Evolutionary conservation across 30 jellyfish, hydroid and myxozoan genomes (phyloP).

Genomic region (Turritopsis rubra): DNA sequence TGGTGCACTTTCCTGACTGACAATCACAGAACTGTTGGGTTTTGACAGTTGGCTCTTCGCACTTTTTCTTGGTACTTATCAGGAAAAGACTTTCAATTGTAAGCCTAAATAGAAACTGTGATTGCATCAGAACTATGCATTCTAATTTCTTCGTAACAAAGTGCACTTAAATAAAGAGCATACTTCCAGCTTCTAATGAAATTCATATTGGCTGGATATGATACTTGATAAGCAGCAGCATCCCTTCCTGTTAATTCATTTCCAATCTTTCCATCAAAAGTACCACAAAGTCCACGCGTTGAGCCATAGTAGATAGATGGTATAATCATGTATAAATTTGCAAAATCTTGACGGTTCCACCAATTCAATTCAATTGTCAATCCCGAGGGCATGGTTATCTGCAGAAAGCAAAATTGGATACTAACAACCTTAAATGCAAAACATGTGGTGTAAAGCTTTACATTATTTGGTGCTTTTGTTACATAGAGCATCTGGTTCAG

Average conservation of each 20-base stretch:
- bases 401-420: background rate
- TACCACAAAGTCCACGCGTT: conserved; percentile 30
- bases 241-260: conserved; percentile 12
- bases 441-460: no score
- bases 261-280: background rate
- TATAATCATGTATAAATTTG: background rate
- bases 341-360: conserved; percentile 4
- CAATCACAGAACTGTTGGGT: background rate
- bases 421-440: no score
- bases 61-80: background rate
- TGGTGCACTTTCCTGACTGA: background rate
- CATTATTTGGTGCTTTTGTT: no score
- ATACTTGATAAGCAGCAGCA: background rate
- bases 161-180: background rate
- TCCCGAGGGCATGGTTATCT: conserved; percentile 13
- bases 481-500: no score
- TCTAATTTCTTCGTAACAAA: background rate
- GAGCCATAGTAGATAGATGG: conserved; percentile 17
- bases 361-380: background rate
- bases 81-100: background rate
- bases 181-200: conserved; percentile 16
- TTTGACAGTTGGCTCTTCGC: background rate
- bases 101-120: background rate
- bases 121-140: no score
- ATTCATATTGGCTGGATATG: conserved; percentile 5